Conservation (phyloP, 2,113 vertebrate species). For the Gobio gobio region DNA sequence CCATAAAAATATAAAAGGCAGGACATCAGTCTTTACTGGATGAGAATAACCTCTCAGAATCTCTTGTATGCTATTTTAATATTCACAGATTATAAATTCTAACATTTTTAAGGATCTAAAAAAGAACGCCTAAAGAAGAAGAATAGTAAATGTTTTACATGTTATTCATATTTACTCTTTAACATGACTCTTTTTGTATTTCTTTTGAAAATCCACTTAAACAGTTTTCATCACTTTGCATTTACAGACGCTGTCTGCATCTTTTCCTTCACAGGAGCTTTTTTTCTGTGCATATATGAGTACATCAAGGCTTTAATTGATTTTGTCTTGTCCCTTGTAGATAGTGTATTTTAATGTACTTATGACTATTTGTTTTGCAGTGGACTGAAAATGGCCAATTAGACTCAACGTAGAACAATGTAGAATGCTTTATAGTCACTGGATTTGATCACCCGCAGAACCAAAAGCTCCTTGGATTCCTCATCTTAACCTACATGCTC, state of each 20-base stretch:
- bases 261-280: slow-evolving; percentile 1
- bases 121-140: too few relatives aligned
- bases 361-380: neutral
- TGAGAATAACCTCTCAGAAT: neutral
- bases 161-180: neutral
- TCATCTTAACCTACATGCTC: slow-evolving; percentile 50
- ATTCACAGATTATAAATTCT: neutral
- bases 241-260: slow-evolving; percentile 10
- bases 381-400: slow-evolving; percentile 27
- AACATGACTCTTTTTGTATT: slow-evolving; percentile 21
- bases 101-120: too few relatives aligned
- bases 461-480: slow-evolving; percentile 47
- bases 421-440: slow-evolving; percentile 51
- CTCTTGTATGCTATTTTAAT: neutral
- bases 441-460: slow-evolving; percentile 48
- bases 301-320: neutral
- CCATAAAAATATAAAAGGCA: slow-evolving; percentile 4
- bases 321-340: too few relatives aligned
- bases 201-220: neutral
- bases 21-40: neutral
- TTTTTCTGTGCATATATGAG: neutral
- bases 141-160: neutral
- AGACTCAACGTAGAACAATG: neutral
- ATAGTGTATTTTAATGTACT: too few relatives aligned
- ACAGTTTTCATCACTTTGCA: neutral